Evolutionary conservation across 1,140 invertebrate species (phyloP).

Genomic region (Megalopta genalis): DNA sequence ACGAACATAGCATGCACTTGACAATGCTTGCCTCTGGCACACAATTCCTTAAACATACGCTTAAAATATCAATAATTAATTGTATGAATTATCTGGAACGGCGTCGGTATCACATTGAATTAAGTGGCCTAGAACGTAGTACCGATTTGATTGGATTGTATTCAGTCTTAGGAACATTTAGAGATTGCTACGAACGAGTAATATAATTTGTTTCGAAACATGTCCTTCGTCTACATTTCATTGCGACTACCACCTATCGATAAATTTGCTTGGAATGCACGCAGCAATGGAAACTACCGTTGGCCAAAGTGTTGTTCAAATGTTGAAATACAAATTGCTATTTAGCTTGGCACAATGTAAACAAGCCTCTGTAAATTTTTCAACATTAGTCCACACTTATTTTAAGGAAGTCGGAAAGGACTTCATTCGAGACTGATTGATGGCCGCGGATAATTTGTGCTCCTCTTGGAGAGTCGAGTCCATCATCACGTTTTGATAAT

Average conservation of each 20-base stretch:
- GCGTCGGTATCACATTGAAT: neutral
- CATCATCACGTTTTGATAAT: slow-evolving; percentile 60
- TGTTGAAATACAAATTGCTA: neutral
- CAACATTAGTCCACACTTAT: neutral
- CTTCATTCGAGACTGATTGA: slow-evolving; percentile 3
- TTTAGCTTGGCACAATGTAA: slow-evolving; percentile 7
- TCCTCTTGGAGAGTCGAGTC: slow-evolving; percentile 56
- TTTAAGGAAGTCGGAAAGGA: slow-evolving; percentile 3
- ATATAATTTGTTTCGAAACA: neutral
- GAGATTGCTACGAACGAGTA: neutral
- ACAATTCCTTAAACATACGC: neutral
- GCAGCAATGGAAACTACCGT: neutral
- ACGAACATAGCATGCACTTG: neutral
- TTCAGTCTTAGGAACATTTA: slow-evolving; percentile 14
- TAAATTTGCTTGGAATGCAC: slow-evolving; percentile 13
- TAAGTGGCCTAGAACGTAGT: neutral
- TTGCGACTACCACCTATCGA: neutral
- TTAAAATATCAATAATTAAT: neutral
- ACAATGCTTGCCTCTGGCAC: neutral
- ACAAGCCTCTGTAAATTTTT: neutral
- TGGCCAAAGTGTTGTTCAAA: neutral
- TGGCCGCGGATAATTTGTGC: slow-evolving; percentile 44
- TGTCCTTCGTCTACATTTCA: neutral
- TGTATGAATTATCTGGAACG: neutral
- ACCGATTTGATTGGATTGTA: neutral